These are phyloP conservation scores for Trigoniulus corallinus DNA, from an alignment of 1,140 invertebrate species.

Conservation along the genomic window DNA sequence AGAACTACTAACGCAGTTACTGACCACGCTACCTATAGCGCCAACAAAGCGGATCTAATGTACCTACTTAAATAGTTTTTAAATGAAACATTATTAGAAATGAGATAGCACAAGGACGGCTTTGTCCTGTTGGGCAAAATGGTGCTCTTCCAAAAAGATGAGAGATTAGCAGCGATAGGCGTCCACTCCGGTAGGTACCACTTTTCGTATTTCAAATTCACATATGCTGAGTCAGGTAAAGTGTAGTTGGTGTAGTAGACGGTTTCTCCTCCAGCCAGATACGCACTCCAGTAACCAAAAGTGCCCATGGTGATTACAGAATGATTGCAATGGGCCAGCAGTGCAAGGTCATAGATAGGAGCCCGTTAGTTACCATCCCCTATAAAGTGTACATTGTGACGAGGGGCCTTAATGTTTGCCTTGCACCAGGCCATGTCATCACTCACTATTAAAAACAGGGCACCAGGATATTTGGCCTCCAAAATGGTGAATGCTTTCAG, in stretches of 20 bases:
- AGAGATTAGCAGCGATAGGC: not conserved
- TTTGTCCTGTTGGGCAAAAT: too few relatives aligned
- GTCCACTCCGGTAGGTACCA: conserved; percentile 2
- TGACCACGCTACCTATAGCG: too few relatives aligned
- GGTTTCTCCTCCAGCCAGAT: conserved; percentile 18
- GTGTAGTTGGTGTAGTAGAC: conserved; percentile 19
- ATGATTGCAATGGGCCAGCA: conserved; percentile 21
- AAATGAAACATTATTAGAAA: too few relatives aligned
- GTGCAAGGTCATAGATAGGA: conserved; percentile 20
- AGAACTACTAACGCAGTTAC: too few relatives aligned
- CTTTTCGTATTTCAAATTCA: not conserved
- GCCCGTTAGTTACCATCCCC: conserved; percentile 22
- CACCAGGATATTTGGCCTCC: conserved; percentile 26
- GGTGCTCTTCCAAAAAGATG: too few relatives aligned
- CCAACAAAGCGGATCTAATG: too few relatives aligned
- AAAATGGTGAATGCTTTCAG: conserved; percentile 37
- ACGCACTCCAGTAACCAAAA: too few relatives aligned
- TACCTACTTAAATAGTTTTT: too few relatives aligned
- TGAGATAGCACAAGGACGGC: too few relatives aligned
- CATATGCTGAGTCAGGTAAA: not conserved
- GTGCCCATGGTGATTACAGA: conserved; percentile 23
- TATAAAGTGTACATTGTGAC: conserved; percentile 30
- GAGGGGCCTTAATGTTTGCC: conserved; percentile 14
- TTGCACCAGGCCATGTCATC: conserved; percentile 43
- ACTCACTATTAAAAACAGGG: conserved; percentile 39